These are phyloP conservation scores for Menidia menidia DNA, from an alignment of 2,797 vertebrate species.

Conservation along the genomic window DNA sequence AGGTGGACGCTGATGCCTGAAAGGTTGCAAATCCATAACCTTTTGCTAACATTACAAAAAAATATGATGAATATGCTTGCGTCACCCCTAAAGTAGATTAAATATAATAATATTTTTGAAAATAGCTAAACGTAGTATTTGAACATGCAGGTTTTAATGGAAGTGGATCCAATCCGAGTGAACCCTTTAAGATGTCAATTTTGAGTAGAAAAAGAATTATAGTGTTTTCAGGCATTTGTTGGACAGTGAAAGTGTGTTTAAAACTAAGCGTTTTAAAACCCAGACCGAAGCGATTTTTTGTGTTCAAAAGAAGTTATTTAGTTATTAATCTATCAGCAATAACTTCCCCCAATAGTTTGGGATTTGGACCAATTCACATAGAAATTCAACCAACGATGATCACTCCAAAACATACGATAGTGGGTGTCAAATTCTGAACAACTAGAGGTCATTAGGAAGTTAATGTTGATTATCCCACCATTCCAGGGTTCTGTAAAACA, in stretches of 20 bases:
- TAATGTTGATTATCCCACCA: neutral
- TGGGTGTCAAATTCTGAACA: neutral
- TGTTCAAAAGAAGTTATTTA: neutral
- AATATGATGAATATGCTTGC: neutral
- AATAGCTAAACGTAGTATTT: no score
- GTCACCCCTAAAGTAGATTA: no score
- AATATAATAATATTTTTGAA: no score
- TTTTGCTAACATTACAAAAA: neutral
- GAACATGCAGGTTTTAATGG: no score
- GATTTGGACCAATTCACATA: neutral
- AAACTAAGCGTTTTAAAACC: no score
- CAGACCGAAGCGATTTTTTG: neutral
- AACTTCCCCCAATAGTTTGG: neutral
- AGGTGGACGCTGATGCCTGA: neutral
- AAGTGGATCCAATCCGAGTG: no score
- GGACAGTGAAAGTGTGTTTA: no score
- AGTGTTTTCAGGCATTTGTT: no score
- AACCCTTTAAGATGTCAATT: no score
- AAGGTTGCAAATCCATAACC: neutral
- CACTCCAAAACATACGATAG: neutral
- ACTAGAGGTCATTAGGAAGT: neutral
- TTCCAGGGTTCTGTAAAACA: neutral
- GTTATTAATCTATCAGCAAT: neutral
- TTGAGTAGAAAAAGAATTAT: no score
- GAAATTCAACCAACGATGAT: neutral